Conservation (phyloP, 2,888 invertebrate genomes). For the Trissoscelio sp. region DNA sequence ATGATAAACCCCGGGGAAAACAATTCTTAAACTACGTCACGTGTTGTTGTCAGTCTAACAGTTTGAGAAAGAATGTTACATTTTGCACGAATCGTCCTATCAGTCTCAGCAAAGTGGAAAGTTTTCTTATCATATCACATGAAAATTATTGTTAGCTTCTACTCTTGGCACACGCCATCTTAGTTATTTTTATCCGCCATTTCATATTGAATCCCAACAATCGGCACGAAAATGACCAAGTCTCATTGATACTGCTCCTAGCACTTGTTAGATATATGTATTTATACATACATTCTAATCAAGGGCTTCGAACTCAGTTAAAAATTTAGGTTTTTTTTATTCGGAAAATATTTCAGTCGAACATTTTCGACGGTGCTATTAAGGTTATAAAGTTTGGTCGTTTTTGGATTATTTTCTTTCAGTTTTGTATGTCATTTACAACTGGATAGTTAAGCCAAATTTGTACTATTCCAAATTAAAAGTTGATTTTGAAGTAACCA, state of each 20-base stretch:
- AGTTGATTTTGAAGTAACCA: too few species aligned
- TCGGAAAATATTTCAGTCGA: too few species aligned
- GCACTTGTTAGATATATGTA: constrained; percentile 37
- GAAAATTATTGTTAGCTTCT: constrained; percentile 66
- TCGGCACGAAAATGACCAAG: constrained; percentile 71
- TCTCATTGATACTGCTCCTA: constrained; percentile 69
- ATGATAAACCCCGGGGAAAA: constrained; percentile 31
- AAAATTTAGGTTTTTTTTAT: too few species aligned
- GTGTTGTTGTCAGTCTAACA: constrained; percentile 65
- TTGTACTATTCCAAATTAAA: too few species aligned
- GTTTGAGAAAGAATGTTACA: constrained; percentile 58
- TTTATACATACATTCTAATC: neutral
- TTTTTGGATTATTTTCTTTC: too few species aligned
- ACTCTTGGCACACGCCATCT: constrained; percentile 37
- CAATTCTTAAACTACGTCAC: constrained; percentile 53
- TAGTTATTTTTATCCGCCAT: constrained; percentile 37
- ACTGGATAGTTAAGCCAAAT: too few species aligned
- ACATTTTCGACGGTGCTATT: too few species aligned
- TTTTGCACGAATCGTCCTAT: constrained; percentile 61
- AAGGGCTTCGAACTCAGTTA: too few species aligned
- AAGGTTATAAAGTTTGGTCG: too few species aligned
- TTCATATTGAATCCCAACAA: constrained; percentile 65
- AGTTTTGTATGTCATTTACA: too few species aligned
- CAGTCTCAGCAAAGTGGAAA: constrained; percentile 70
- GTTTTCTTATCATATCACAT: constrained; percentile 66